Percentiles rank a stretch among this genome's conserved stretches.
These are phyloP conservation scores for Cebus imitator DNA, from an alignment of 2,113 vertebrate species.

Conservation along the genomic window DNA sequence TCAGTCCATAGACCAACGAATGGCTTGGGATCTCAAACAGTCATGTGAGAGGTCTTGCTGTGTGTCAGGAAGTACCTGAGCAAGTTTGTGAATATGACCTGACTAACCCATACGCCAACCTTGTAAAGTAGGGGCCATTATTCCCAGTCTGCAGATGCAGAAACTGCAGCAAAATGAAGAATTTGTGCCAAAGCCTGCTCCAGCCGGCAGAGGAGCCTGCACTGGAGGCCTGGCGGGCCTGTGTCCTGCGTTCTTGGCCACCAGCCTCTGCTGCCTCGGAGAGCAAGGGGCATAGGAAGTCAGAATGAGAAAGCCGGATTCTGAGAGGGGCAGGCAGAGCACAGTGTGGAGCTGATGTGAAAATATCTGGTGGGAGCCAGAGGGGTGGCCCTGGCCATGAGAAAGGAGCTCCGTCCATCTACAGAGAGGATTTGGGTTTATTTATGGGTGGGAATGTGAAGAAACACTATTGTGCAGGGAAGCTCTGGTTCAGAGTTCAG, in stretches of 20 bases:
- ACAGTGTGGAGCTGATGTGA: background rate
- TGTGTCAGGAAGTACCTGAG: background rate
- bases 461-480: background rate
- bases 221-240: fast-evolving
- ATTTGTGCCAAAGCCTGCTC: too few species aligned
- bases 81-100: background rate
- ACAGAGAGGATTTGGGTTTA: background rate
- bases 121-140: background rate
- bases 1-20: background rate
- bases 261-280: background rate
- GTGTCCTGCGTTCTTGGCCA: background rate
- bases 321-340: background rate
- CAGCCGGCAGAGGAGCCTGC: too few species aligned
- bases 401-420: background rate
- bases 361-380: fast-evolving
- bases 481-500: background rate
- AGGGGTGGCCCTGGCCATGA: background rate
- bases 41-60: background rate
- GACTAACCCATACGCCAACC: background rate
- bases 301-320: background rate
- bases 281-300: background rate
- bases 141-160: background rate
- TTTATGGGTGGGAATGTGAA: background rate
- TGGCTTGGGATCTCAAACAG: background rate
- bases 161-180: background rate